phyloP scores from a whole-genome alignment of 2,113 vertebrate species.

The Hiodon alosoides region DNA sequence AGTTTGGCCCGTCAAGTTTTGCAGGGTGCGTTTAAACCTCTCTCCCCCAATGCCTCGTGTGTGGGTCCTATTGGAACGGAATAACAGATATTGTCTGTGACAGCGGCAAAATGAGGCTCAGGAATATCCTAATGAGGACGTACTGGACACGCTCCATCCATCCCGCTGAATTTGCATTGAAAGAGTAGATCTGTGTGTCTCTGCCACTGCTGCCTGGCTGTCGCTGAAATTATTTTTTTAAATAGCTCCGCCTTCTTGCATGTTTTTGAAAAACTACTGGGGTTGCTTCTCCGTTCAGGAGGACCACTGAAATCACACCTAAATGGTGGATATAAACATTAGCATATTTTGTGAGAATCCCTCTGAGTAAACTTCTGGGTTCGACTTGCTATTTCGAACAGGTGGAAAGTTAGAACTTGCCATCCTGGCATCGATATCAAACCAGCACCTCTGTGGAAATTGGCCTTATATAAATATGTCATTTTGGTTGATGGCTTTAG shows the following conservation, averaged over 20 bases:
- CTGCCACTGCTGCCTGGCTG: conserved; percentile 40
- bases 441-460: too few species aligned
- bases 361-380: too few species aligned
- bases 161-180: conserved; percentile 51
- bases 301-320: neutral
- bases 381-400: too few species aligned
- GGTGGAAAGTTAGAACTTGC: too few species aligned
- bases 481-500: too few species aligned
- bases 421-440: too few species aligned
- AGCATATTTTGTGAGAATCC: too few species aligned
- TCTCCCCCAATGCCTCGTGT: conserved; percentile 25
- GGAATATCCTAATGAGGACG: conserved; percentile 58
- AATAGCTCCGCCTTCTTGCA: conserved; percentile 43
- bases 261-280: conserved; percentile 34
- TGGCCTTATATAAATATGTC: too few species aligned
- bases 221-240: conserved; percentile 55
- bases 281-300: conserved; percentile 27
- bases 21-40: conserved; percentile 22
- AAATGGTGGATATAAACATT: too few species aligned
- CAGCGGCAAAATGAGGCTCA: conserved; percentile 75
- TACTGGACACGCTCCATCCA: conserved; percentile 51
- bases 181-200: conserved; percentile 43
- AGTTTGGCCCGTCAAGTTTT: conserved; percentile 19
- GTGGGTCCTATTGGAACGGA: conserved; percentile 35
- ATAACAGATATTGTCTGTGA: conserved; percentile 61